A percentile compares a stretch with the other conserved stretches of the same genome.
Evolutionary conservation across 2,888 invertebrate genomes (phyloP).

Genomic region (Xylota segnis): DNA sequence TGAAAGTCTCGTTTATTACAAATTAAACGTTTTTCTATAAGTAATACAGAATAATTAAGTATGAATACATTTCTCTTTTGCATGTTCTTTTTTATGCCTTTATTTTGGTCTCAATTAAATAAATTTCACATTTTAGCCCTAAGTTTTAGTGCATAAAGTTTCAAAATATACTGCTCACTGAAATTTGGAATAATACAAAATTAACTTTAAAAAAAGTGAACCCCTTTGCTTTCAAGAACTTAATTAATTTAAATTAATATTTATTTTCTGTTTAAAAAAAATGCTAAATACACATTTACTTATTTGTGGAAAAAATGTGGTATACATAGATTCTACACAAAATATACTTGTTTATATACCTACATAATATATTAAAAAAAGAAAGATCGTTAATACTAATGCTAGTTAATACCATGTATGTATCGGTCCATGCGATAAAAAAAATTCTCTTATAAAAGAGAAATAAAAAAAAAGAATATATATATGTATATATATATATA

Average conservation of each 20-base stretch:
- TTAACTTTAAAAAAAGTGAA: not conserved
- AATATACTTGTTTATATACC: conserved; percentile 1
- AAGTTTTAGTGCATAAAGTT: not conserved
- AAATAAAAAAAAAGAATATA: conserved; percentile 56
- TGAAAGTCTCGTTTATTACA: conserved; percentile 34
- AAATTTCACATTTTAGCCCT: not conserved
- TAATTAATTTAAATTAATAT: not conserved
- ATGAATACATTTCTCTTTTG: conserved; percentile 3
- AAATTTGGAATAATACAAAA: conserved; percentile 29
- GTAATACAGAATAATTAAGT: conserved; percentile 13
- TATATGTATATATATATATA: conserved; percentile 64
- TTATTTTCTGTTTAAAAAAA: not conserved
- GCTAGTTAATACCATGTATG: too few relatives aligned
- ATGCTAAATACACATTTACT: not conserved
- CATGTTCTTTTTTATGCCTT: not conserved
- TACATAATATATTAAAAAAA: not conserved
- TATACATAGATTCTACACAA: conserved; percentile 9
- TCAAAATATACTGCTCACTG: conserved; percentile 50
- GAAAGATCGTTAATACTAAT: conserved; percentile 36
- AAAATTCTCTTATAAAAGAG: conserved; percentile 55
- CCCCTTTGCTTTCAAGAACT: not conserved
- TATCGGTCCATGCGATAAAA: conserved; percentile 70
- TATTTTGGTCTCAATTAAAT: not conserved
- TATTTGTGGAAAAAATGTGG: not conserved
- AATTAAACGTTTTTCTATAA: not conserved